Evolutionary conservation across 1,140 invertebrate species (phyloP), one percentile per base, ranked within the genome.

Genomic region (Asbolus verrucosus): DNA sequence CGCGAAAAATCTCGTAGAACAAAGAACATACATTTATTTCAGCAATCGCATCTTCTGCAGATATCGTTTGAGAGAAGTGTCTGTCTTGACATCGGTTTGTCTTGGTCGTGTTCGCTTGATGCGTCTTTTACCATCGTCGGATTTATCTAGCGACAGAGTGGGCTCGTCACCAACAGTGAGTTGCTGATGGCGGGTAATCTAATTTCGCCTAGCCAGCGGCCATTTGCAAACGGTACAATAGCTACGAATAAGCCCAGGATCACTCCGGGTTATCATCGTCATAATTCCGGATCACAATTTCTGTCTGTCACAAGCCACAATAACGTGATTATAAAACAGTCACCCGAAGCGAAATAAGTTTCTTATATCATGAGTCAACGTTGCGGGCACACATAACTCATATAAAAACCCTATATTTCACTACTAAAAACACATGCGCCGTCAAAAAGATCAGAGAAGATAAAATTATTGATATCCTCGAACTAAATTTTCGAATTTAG

Each of bases 101-200:
- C 38, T 65, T 65, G 62, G 36, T 65, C 62, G 62, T 65, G 19
- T 41, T 43, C 39, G 62, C 24, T 65, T 43, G 36, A 43, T 65
- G 62, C 39, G 62, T 65, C 62, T 65, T 65, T 65, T 41, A 19
- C 39, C 39, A 65, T 65, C 62, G 33, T 63, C 24, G 62, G 36
- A 65, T 65, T 43, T 65, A 43, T 65, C 36, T 43, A 65, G 38
- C 16, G 62, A 65, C 31, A 43, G 38, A 65, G 41, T 21, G 6
- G 15, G 11, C 11, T 41, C 62, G 38, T 50, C 62, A 65, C 39
- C 62, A 43, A 27, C 24, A 39, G 41, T 39, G n/a, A 65, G 36
- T 65, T 62, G 63, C 65, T 67, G 65, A 67, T 67, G 43, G 30
- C 65, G 41, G 46, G 46, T 67, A 67, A 67, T 67, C 66, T 38